Base-by-base conservation (phyloP, 64 coral and sea anemone species). In the Pachyseris speciosa region DNA sequence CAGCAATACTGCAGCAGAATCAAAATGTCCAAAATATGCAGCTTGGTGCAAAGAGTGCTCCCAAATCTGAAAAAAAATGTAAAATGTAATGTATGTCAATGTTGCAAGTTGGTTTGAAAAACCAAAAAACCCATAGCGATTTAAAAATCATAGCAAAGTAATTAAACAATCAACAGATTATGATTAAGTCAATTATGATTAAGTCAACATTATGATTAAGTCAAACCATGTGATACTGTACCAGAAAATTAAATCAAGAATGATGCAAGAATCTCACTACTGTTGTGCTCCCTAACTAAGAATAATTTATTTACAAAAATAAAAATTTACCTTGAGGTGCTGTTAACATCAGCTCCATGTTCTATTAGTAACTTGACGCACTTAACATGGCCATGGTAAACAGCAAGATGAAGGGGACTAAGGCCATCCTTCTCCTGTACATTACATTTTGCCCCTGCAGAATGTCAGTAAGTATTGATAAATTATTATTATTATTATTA, bases 21-120 rank as follows among this genome's bases (percentile, higher is more conserved):
- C 73, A 38, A 95, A 66, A 37, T 95, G 97, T 26, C 97, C 93
- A 95, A 99, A 99, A 26, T 95, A 99, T 1, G 93, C 89, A n/a
- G 97, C 97, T 61, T 99, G 97, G 37, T 99, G 97, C 30, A 99
- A 74, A 17, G 97, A 3, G 97, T 99, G 75, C 93, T 92, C 34
- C 97, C 97, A 99, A 99, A 99, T 47, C 97, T 99, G 75, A 29
- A 26, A 9, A 45, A n/a, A 78, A 20, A 91, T 43, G 0, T 36
- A 59, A 32, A 20, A 72, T 1, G 7, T 28, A 55, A 53, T n/a
- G 58, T 11, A 7, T 45, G 43, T 45, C 4, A 45, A 45, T 45
- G 43, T 45, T 6, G 4, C 43, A 45, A 6, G 11, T 45, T 11
- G 11, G 4, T 11, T 6, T 45, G 43, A 45, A n/a, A n/a, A n/a